Conservation (phyloP, 2,797 vertebrate genomes). For the Argya squamiceps region DNA sequence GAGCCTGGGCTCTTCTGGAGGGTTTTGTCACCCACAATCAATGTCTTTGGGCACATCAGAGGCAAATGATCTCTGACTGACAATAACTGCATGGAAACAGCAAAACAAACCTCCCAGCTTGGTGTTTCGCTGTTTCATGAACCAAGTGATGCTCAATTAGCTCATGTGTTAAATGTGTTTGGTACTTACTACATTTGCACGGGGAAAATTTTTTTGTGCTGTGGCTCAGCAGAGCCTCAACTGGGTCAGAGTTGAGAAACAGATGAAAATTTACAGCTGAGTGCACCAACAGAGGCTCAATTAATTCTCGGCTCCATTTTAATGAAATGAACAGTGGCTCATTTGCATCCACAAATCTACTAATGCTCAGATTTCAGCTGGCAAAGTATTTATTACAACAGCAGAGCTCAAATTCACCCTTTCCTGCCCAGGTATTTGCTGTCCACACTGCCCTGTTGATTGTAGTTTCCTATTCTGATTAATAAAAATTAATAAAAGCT, state of each 20-base stretch:
- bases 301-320: conserved; percentile 65
- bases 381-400: conserved; percentile 2
- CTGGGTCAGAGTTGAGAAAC: conserved; percentile 57
- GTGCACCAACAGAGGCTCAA: conserved; percentile 40
- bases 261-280: conserved; percentile 60
- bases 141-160: conserved; percentile 60
- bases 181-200: conserved; percentile 16
- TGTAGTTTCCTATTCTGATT: neutral
- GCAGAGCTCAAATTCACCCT: neutral
- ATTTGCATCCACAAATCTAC: conserved; percentile 41
- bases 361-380: conserved; percentile 26
- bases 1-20: neutral
- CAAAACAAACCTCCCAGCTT: neutral
- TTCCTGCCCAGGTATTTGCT: neutral
- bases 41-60: neutral
- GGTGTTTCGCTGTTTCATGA: conserved; percentile 15
- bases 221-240: conserved; percentile 44
- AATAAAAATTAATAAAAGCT: neutral
- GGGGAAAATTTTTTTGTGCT: neutral
- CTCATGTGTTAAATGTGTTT: conserved; percentile 48
- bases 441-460: neutral
- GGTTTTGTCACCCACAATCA: neutral
- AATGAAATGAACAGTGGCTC: conserved; percentile 53
- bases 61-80: neutral
- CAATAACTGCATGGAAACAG: neutral